Conservation (phyloP, 2,797 vertebrate genomes). For the Peromyscus aztecus region DNA sequence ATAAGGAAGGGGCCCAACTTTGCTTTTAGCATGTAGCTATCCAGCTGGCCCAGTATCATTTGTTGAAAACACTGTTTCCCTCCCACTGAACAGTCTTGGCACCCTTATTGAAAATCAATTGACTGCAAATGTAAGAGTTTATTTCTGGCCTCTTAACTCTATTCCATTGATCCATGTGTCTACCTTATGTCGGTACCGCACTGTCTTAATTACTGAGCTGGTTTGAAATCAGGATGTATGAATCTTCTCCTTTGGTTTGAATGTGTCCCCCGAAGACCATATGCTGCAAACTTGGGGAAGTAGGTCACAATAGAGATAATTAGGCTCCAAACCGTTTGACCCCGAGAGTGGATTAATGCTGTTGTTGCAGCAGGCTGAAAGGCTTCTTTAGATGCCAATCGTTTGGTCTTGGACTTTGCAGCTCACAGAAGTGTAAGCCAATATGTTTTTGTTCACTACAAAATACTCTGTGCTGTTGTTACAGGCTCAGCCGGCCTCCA, state of each 20-base stretch:
- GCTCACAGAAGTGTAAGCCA: not conserved
- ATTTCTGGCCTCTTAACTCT: slow-evolving; percentile 36
- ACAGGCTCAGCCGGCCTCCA: not conserved
- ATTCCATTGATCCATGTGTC: slow-evolving; percentile 3
- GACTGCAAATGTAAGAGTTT: slow-evolving; percentile 13
- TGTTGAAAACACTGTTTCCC: slow-evolving; percentile 22
- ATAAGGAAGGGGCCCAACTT: not conserved
- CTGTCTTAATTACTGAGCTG: not conserved
- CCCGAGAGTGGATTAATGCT: not conserved
- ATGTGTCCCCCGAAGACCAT: not conserved
- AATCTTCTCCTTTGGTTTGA: not conserved
- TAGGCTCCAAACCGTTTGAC: not conserved
- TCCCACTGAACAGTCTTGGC: not conserved
- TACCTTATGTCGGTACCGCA: not conserved
- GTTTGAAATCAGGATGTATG: not conserved
- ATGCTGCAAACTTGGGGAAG: not conserved
- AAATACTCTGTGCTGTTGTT: not conserved
- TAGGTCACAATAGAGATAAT: not conserved
- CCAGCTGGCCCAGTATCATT: not conserved
- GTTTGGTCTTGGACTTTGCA: not conserved
- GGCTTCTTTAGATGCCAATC: not conserved
- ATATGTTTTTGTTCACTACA: not conserved
- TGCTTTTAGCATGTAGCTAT: not conserved
- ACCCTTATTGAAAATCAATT: slow-evolving; percentile 13
- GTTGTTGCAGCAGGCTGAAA: not conserved